Conservation (phyloP, 2,888 invertebrate genomes). For the Megastigmus dorsalis region DNA sequence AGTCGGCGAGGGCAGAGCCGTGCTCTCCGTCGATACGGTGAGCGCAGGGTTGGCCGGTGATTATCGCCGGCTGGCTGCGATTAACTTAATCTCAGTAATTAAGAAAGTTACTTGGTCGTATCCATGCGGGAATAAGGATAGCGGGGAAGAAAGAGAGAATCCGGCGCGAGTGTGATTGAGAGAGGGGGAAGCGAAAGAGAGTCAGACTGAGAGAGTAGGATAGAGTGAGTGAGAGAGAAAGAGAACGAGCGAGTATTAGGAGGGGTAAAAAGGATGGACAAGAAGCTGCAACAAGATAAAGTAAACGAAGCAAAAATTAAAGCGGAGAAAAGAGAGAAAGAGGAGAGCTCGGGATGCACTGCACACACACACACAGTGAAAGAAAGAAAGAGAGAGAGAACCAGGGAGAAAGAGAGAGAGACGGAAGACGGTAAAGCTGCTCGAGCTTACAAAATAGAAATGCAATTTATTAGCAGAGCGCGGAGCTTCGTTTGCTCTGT, state of each 20-base stretch:
- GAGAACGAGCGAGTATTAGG: conserved; percentile 25
- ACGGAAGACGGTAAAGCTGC: no score
- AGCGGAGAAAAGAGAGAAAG: conserved; percentile 20
- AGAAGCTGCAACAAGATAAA: conserved; percentile 45
- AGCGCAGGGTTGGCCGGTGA: conserved; percentile 62
- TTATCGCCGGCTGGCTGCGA: conserved; percentile 71
- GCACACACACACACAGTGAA: no score
- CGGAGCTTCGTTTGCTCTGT: no score
- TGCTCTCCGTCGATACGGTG: conserved; percentile 40
- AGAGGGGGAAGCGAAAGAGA: conserved; percentile 2
- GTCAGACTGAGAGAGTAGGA: neutral
- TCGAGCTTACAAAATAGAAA: neutral
- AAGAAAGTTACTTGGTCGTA: conserved; percentile 70
- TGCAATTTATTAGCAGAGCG: neutral
- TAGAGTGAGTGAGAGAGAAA: neutral
- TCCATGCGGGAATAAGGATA: conserved; percentile 66
- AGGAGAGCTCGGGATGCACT: neutral
- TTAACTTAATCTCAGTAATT: conserved; percentile 73
- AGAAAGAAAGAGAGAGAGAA: no score
- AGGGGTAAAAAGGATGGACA: conserved; percentile 29
- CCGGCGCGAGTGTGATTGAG: conserved; percentile 46
- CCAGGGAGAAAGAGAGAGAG: no score
- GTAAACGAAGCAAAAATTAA: conserved; percentile 47
- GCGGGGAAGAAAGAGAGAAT: conserved; percentile 54
- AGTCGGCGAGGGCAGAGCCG: conserved; percentile 29